A percentile compares a stretch with the other conserved stretches of the same genome.
Evolutionary conservation across 2,888 invertebrate genomes (phyloP).

Genomic region (Tenthredo mesomela): DNA sequence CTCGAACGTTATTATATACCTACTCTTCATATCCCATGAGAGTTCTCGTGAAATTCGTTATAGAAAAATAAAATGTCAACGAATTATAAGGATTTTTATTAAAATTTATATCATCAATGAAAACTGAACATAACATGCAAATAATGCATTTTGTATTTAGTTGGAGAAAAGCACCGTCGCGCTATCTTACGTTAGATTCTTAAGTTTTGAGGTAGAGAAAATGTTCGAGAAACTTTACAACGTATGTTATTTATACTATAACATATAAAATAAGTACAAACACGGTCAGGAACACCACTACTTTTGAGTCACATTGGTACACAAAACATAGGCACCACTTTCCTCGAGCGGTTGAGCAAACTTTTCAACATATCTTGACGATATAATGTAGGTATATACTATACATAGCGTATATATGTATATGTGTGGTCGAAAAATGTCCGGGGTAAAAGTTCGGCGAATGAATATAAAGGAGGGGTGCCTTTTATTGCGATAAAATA

Average conservation of each 20-base stretch:
- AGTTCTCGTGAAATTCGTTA: neutral
- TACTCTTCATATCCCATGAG: neutral
- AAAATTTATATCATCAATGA: no score
- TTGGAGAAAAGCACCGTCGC: no score
- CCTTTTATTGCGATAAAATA: constrained; percentile 14
- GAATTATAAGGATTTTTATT: neutral
- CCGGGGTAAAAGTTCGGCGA: constrained; percentile 13
- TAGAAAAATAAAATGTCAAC: neutral
- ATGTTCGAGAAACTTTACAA: neutral
- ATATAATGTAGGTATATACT: neutral
- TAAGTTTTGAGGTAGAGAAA: neutral
- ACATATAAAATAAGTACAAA: neutral
- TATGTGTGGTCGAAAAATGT: constrained; percentile 13
- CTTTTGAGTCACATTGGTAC: constrained; percentile 17
- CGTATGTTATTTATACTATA: neutral
- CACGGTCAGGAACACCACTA: neutral
- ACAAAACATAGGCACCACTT: neutral
- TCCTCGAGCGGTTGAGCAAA: constrained; percentile 10
- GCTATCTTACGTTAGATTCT: neutral
- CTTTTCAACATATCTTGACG: constrained; percentile 9
- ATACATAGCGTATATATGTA: neutral
- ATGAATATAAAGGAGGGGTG: neutral
- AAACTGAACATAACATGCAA: no score
- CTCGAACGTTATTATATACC: neutral
- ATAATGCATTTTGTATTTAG: no score